Evolutionary conservation across 2,888 invertebrate species (phyloP).

Genomic region (Sphecodes monilicornis): DNA sequence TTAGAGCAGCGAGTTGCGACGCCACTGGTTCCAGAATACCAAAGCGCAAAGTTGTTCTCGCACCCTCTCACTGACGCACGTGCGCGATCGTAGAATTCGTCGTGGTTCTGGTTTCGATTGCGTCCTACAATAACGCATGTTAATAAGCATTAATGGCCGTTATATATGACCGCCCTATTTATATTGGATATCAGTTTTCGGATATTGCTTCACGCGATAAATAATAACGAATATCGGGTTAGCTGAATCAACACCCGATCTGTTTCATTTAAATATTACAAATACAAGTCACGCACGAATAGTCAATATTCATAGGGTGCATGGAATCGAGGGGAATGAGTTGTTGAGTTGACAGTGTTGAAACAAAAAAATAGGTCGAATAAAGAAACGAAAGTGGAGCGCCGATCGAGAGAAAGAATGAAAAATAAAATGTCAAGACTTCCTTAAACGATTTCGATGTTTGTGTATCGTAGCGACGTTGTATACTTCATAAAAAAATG

Average conservation of each 20-base stretch:
- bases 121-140: slow-evolving; percentile 63
- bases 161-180: slow-evolving; percentile 74
- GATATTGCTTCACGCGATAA: background rate
- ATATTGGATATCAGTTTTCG: slow-evolving; percentile 70
- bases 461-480: background rate
- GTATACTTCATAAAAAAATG: background rate
- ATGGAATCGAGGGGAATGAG: slow-evolving; percentile 4
- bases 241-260: background rate
- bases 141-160: slow-evolving; percentile 79
- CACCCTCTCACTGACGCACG: slow-evolving; percentile 67
- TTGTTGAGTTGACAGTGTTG: background rate
- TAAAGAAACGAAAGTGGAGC: background rate
- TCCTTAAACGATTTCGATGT: background rate
- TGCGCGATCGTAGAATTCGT: slow-evolving; percentile 75
- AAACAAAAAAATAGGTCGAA: background rate
- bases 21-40: slow-evolving; percentile 67
- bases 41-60: slow-evolving; percentile 60
- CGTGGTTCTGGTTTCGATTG: slow-evolving; percentile 76
- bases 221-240: background rate
- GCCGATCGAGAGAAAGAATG: background rate
- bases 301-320: background rate
- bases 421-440: background rate
- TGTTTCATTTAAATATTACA: background rate
- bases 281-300: background rate
- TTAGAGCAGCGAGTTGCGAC: slow-evolving; percentile 39